Conservation (phyloP, 2,113 vertebrate genomes). For the Pogonocichla stellata region DNA sequence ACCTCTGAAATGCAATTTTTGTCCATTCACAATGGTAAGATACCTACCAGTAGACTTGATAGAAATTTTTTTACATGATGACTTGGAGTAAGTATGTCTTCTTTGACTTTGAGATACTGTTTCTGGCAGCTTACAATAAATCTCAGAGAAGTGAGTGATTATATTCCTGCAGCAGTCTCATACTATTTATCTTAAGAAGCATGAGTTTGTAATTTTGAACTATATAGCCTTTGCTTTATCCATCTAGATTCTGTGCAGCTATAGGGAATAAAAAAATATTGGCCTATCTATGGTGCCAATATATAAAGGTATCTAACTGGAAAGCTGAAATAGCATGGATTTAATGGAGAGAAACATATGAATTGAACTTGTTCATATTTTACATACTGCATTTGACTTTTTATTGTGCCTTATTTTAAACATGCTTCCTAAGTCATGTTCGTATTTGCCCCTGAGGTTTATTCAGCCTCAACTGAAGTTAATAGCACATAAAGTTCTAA, state of each 20-base stretch:
- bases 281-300: neutral
- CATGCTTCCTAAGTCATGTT: neutral
- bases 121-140: neutral
- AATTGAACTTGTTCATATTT: neutral
- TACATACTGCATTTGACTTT: neutral
- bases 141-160: neutral
- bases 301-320: neutral
- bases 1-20: neutral
- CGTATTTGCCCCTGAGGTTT: neutral
- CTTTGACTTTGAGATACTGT: neutral
- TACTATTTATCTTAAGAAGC: neutral
- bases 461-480: neutral
- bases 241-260: neutral
- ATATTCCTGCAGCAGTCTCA: neutral
- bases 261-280: neutral
- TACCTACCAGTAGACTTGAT: neutral
- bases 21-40: neutral
- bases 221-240: neutral
- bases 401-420: neutral
- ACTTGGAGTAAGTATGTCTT: neutral
- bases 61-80: neutral
- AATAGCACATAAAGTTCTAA: neutral
- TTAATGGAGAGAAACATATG: neutral
- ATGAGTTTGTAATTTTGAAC: neutral
- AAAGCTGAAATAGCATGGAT: neutral